Base-by-base conservation (phyloP, 2,797 vertebrate genomes). In the Dendrocincla fuliginosa region DNA sequence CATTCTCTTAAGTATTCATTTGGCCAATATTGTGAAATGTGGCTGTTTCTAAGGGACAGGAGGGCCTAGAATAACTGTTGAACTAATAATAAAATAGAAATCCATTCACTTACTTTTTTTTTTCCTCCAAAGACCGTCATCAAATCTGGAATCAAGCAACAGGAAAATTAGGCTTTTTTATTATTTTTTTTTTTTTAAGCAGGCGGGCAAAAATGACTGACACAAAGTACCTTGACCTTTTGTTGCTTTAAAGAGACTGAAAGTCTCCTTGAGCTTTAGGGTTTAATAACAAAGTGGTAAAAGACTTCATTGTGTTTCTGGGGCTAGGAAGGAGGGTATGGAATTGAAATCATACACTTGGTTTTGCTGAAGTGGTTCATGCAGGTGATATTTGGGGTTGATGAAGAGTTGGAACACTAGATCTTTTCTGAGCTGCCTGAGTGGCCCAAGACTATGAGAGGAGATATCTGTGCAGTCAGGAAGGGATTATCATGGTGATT, bases 1-100 rank as follows among this genome's bases (percentile, higher is more conserved):
- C 65, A 61, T 93, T 95, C 84, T 92, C 65, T 47, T 77, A 93
- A 94, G 89, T 76, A 76, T 93, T 95, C 64, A 39, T 91, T 84
- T 83, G 90, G 56, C 86, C 64, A 64, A 28, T 69, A 35, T 57
- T 90, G 53, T 89, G 71, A 87, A 83, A 64, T n/a, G 52, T 25
- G 46, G 56, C 64, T 79, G 52, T 75, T 88, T 94, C 73, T 87
- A 56, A 80, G 79, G 68, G 71, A 68, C 12, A 81, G 56, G 82
- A 74, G 84, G 28, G 37, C 65, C n/a, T 93, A 39, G 30, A 92
- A 61, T 74, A 92, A 77, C 59, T 53, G 16, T 64, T 79, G 33
- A 89, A 52, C 46, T 76, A 90, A 32, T 85, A 71, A 93, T 44
- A 56, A 60, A 64, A 70, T 32, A 35, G 20, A 81, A 22, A 41